Percentiles rank a stretch among this genome's conserved stretches.
phyloP scores from a whole-genome alignment of 2,113 vertebrate genomes.

The Lonchura striata region DNA sequence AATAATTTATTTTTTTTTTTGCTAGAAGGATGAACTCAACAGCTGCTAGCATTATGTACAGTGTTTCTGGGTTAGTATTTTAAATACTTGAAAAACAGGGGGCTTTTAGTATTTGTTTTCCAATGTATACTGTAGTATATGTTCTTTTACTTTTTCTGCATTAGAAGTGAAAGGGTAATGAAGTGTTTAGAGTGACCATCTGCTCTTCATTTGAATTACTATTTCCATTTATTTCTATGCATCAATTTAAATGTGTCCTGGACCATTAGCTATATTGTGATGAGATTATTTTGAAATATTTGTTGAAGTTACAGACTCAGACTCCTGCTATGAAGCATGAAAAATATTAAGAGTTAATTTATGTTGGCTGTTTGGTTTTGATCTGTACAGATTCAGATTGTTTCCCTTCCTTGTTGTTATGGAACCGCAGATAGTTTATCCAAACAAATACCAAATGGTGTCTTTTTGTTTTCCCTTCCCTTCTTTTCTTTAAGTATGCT shows the following conservation, averaged over 20 bases:
- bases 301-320: background rate
- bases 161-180: slow-evolving; percentile 20
- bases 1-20: background rate
- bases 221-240: background rate
- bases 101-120: background rate
- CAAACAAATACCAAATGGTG: background rate
- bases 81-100: background rate
- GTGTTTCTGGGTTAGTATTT: background rate
- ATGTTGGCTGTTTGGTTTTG: background rate
- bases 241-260: slow-evolving; percentile 15
- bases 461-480: background rate
- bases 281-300: slow-evolving; percentile 17
- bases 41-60: background rate
- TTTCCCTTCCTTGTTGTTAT: slow-evolving; percentile 6
- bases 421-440: background rate
- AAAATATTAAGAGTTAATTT: background rate
- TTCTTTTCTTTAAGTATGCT: background rate
- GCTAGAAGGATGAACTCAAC: background rate
- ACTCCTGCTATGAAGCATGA: background rate
- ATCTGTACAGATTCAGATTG: background rate
- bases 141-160: background rate
- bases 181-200: slow-evolving; percentile 42
- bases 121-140: background rate
- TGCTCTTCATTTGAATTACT: slow-evolving; percentile 49
- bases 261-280: slow-evolving; percentile 7